These are phyloP conservation scores for Pachycephala philippinensis DNA, from an alignment of 2,113 vertebrate species.

Conservation along the genomic window DNA sequence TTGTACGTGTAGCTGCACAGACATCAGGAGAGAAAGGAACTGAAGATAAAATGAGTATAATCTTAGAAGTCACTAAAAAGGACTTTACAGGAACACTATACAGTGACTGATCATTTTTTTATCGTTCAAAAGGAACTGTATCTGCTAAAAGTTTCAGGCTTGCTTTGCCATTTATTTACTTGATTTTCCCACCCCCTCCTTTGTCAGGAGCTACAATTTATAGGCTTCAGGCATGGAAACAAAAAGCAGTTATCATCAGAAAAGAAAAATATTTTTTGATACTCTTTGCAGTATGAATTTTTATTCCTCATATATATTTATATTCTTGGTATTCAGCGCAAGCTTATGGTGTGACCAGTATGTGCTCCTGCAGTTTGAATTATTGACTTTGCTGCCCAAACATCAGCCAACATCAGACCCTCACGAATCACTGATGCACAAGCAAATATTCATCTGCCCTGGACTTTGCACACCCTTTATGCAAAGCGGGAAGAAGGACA, in stretches of 20 bases:
- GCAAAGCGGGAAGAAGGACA: neutral
- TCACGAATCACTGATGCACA: neutral
- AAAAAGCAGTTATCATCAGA: neutral
- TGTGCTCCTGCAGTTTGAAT: neutral
- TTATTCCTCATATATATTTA: neutral
- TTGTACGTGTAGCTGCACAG: rapidly evolving
- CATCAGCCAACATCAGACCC: neutral
- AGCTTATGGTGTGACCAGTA: neutral
- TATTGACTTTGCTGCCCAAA: neutral
- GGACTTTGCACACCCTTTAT: neutral
- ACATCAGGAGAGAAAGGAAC: neutral
- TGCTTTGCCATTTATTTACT: neutral
- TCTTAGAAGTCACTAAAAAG: neutral
- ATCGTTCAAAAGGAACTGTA: neutral
- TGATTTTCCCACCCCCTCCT: neutral
- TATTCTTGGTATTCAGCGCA: neutral
- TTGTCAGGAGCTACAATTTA: neutral
- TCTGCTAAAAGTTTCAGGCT: neutral
- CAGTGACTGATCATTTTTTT: neutral
- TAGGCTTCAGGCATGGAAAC: neutral
- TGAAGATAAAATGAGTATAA: neutral
- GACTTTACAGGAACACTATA: neutral
- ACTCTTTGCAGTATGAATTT: neutral
- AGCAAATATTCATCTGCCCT: neutral
- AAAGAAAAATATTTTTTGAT: neutral